A percentile compares a stretch with the other conserved stretches of the same genome.
These are phyloP conservation scores for Aldrovandia affinis DNA, from an alignment of 2,797 vertebrate genomes.

Conservation along the genomic window DNA sequence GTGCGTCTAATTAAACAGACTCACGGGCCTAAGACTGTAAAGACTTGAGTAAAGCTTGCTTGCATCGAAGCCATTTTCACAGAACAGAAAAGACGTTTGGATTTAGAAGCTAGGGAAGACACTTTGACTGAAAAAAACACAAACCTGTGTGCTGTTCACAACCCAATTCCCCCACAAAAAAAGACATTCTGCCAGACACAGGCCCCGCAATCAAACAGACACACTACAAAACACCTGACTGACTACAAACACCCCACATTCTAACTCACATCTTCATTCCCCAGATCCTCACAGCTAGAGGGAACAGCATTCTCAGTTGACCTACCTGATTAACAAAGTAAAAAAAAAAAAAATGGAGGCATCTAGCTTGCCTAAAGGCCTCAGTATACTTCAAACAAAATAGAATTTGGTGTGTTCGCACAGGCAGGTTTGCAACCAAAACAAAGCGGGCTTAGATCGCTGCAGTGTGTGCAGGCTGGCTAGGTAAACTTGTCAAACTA, in stretches of 20 bases:
- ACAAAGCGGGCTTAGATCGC: too few species aligned
- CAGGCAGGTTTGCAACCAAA: too few species aligned
- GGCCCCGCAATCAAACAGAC: background rate
- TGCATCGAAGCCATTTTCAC: slow-evolving; percentile 30
- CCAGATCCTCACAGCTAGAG: background rate
- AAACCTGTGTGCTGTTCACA: background rate
- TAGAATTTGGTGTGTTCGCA: too few species aligned
- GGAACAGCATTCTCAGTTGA: background rate
- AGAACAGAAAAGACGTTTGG: background rate
- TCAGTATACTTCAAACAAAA: too few species aligned
- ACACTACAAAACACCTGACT: background rate
- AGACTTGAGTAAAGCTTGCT: slow-evolving; percentile 30
- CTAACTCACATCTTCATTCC: background rate
- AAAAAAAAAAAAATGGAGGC: too few species aligned
- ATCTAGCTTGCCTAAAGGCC: too few species aligned
- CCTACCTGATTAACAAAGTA: too few species aligned
- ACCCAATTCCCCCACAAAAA: background rate
- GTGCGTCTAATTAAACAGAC: slow-evolving; percentile 50
- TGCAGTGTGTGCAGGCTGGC: too few species aligned
- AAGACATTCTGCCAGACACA: background rate
- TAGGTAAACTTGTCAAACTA: too few species aligned
- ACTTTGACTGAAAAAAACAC: background rate
- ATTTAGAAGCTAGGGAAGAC: background rate
- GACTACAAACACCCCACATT: background rate
- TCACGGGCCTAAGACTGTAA: slow-evolving; percentile 26